Conservation (phyloP, 2,113 vertebrate genomes). For the Heterochromis multidens region DNA sequence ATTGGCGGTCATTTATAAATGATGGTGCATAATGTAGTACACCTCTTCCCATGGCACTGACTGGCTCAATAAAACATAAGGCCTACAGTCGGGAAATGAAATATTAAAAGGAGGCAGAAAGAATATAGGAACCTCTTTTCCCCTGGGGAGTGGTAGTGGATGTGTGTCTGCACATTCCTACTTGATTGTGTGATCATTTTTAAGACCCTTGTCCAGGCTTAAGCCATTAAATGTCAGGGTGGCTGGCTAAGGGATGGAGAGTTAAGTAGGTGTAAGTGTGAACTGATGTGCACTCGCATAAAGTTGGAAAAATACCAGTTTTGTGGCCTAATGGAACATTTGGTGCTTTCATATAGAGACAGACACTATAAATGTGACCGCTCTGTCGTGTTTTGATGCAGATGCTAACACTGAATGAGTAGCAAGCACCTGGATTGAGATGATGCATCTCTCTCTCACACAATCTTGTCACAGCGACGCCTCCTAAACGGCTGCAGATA, state of each 20-base stretch:
- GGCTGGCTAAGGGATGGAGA: background rate
- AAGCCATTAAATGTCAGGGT: constrained; percentile 34
- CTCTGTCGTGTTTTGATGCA: background rate
- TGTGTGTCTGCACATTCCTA: background rate
- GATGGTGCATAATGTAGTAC: constrained; percentile 72
- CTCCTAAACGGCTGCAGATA: constrained; percentile 30
- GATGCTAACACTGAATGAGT: constrained; percentile 7
- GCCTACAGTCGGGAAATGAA: constrained; percentile 51
- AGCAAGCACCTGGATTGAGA: constrained; percentile 13
- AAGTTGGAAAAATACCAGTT: background rate
- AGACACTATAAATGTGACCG: background rate
- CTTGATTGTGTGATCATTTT: constrained; percentile 10
- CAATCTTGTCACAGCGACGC: constrained; percentile 8
- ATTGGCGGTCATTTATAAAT: constrained; percentile 69
- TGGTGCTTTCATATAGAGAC: background rate
- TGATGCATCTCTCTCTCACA: background rate
- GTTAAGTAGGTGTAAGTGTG: background rate
- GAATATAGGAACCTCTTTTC: constrained; percentile 39
- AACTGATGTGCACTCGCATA: background rate
- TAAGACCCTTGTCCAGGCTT: constrained; percentile 24
- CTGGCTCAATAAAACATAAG: constrained; percentile 72
- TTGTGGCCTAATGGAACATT: background rate
- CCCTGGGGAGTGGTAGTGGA: background rate
- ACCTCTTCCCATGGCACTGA: constrained; percentile 46
- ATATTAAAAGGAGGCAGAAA: constrained; percentile 55